These are phyloP conservation scores for Salticus scenicus DNA, from an alignment of 2,888 invertebrate species.

Conservation along the genomic window DNA sequence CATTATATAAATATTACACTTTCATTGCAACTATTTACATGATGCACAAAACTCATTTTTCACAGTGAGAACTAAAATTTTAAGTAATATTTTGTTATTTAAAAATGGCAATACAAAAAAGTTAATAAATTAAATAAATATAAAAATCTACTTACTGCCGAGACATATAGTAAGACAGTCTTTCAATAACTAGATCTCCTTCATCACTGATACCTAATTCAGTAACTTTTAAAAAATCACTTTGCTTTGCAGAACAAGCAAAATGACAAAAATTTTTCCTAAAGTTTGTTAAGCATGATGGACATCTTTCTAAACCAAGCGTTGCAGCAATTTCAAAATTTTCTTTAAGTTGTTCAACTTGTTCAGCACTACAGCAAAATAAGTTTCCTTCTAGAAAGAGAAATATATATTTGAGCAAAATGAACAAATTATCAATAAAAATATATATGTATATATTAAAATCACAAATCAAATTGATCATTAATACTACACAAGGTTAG, in stretches of 20 bases:
- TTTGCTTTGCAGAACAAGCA: conserved; percentile 68
- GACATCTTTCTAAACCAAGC: conserved; percentile 69
- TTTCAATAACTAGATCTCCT: conserved; percentile 54
- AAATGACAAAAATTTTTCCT: conserved; percentile 70
- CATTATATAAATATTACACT: too few species aligned
- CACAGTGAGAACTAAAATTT: too few species aligned
- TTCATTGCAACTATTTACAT: too few species aligned
- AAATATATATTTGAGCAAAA: too few species aligned
- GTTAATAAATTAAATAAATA: too few species aligned
- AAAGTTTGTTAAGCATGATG: conserved; percentile 69
- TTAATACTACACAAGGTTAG: too few species aligned
- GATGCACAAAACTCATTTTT: too few species aligned
- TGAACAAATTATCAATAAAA: too few species aligned
- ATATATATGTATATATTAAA: too few species aligned
- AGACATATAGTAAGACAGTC: conserved; percentile 67
- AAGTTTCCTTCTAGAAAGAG: conserved; percentile 34
- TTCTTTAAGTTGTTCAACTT: conserved; percentile 77
- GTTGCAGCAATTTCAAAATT: conserved; percentile 61
- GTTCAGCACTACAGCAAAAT: conserved; percentile 82
- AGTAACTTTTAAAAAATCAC: conserved; percentile 65
- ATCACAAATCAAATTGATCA: too few species aligned
- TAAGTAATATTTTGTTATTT: too few species aligned
- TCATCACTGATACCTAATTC: conserved; percentile 49
- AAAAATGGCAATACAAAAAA: too few species aligned
- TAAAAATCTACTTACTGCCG: conserved; percentile 36